Conservation (phyloP, 2,113 vertebrate species). For the Ploceus nigricollis region DNA sequence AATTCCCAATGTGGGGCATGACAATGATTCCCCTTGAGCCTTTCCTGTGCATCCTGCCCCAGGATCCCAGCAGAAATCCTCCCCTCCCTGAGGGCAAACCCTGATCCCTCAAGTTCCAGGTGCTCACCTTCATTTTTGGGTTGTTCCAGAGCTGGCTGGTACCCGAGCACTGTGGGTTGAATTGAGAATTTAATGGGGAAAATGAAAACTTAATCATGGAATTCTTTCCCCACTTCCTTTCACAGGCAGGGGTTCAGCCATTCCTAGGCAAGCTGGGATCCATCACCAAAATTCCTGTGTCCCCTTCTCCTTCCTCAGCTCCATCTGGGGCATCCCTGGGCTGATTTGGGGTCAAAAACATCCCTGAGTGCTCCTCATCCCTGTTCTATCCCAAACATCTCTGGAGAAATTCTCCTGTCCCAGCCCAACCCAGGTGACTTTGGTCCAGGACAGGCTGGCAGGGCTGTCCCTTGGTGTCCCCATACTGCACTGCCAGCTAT, state of each 20-base stretch:
- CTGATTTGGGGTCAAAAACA: accelerated
- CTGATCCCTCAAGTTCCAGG: accelerated
- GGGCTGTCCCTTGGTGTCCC: not conserved
- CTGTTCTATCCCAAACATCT: too few species aligned
- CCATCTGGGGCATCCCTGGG: not conserved
- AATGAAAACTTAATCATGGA: accelerated
- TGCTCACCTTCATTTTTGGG: accelerated
- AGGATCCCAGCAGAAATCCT: not conserved
- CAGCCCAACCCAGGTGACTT: accelerated
- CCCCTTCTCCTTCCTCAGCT: not conserved
- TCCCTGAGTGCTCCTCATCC: not conserved
- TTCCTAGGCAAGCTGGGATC: too few species aligned
- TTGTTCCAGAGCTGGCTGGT: too few species aligned
- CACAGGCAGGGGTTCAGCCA: accelerated
- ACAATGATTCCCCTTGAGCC: accelerated
- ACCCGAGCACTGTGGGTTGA: accelerated
- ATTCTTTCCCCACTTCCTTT: accelerated
- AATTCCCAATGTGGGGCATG: accelerated
- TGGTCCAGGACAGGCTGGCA: accelerated
- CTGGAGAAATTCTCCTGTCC: accelerated
- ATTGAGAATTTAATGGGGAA: accelerated
- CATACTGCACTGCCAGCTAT: accelerated
- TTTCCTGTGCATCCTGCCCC: accelerated
- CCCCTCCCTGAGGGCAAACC: accelerated
- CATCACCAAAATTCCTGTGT: too few species aligned